A percentile compares a stretch with the other conserved stretches of the same genome.
Evolutionary conservation across 1,140 invertebrate species (phyloP).

Genomic region (Sinella curviseta): DNA sequence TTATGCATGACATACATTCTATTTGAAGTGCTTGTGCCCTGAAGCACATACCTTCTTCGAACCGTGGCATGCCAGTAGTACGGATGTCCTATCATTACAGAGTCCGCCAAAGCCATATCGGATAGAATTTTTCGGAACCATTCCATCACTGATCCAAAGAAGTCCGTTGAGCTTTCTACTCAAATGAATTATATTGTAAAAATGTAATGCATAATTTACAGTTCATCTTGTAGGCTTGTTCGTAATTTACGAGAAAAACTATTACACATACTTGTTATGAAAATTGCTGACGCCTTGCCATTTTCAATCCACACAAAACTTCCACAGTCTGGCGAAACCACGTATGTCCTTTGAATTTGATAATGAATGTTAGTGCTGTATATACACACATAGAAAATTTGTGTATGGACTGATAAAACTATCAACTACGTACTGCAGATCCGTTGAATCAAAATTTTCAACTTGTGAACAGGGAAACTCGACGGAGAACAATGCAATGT

Average conservation of each 20-base stretch:
- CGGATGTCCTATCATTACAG: slow-evolving; percentile 33
- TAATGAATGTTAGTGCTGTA: not conserved
- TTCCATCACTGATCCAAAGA: slow-evolving; percentile 25
- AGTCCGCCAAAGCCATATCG: slow-evolving; percentile 30
- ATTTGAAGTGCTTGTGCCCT: too few relatives aligned
- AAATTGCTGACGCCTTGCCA: slow-evolving; percentile 8
- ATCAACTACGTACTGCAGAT: slow-evolving; percentile 13
- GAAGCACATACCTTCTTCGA: slow-evolving; percentile 27
- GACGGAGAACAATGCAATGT: not conserved
- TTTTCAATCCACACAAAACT: slow-evolving; percentile 4
- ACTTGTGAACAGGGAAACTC: not conserved
- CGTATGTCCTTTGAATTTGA: not conserved
- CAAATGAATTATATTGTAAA: too few relatives aligned
- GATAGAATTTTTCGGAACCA: slow-evolving; percentile 28
- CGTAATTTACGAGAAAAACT: too few relatives aligned
- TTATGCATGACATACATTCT: too few relatives aligned
- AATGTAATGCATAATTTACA: too few relatives aligned
- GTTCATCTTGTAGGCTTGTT: too few relatives aligned
- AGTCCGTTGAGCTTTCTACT: slow-evolving; percentile 9
- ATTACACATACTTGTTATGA: not conserved
- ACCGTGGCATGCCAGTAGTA: slow-evolving; percentile 37
- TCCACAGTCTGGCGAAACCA: not conserved
- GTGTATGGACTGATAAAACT: too few relatives aligned
- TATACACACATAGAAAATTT: not conserved
- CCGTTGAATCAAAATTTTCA: not conserved